Percentiles rank a stretch among this genome's conserved stretches.
These are phyloP conservation scores for Urosaurus nigricauda DNA, from an alignment of 2,797 vertebrate genomes.

Conservation along the genomic window DNA sequence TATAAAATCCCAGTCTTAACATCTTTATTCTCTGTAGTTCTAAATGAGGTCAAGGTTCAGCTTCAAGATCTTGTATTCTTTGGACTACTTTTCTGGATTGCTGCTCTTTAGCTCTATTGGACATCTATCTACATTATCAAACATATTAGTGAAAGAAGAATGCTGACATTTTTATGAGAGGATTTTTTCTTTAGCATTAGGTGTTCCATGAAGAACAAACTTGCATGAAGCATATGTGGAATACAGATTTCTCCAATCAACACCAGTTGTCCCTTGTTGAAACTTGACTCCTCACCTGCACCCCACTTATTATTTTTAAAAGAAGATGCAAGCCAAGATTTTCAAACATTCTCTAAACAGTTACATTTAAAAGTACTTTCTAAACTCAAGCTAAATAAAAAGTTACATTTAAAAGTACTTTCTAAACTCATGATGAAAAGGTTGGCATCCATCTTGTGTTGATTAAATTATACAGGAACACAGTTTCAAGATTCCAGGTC, in stretches of 20 bases:
- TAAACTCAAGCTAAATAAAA: not conserved
- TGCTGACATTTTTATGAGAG: not conserved
- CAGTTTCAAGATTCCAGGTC: conserved; percentile 29
- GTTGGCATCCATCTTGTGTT: conserved; percentile 20
- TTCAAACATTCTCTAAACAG: not conserved
- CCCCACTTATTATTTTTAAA: conserved; percentile 8
- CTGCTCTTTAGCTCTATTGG: not conserved
- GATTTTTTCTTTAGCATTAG: not conserved
- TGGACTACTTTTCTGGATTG: not conserved
- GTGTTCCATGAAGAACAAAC: conserved; percentile 2
- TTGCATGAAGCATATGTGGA: not conserved
- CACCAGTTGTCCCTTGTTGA: not conserved
- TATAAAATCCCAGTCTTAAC: not conserved
- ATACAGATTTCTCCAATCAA: conserved; percentile 9
- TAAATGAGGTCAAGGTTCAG: not conserved
- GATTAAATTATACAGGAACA: conserved; percentile 38
- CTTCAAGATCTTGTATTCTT: not conserved
- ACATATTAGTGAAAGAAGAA: not conserved
- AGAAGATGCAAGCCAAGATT: conserved; percentile 19
- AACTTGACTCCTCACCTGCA: accelerated
- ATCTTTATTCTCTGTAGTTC: not conserved
- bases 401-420: not conserved
- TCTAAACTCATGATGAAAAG: not conserved
- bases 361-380: not conserved
- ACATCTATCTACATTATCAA: not conserved